Percentiles rank a stretch among this genome's conserved stretches.
Evolutionary conservation across 2,888 invertebrate genomes (phyloP).

Genomic region (Pasiphila rectangulata): DNA sequence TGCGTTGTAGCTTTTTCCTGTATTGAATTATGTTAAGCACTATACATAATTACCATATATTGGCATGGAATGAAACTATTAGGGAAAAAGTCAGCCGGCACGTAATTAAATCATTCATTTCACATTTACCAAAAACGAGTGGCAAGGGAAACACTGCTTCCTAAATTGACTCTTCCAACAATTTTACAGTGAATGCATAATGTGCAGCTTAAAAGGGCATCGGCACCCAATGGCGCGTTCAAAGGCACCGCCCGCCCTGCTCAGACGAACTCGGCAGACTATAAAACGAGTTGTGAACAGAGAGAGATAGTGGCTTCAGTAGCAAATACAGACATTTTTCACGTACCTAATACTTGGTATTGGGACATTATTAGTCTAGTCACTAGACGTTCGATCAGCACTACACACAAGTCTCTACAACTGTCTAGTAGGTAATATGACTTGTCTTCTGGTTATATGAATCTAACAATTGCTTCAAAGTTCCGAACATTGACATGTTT

Average conservation of each 20-base stretch:
- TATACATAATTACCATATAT: too few species aligned
- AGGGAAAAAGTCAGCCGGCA: neutral
- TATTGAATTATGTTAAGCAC: neutral
- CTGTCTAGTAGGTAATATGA: too few species aligned
- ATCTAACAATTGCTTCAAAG: too few species aligned
- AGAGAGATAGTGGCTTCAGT: neutral
- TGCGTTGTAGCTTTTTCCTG: neutral
- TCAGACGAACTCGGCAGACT: slow-evolving; percentile 35
- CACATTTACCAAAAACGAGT: neutral
- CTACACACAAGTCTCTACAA: neutral
- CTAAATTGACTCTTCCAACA: slow-evolving; percentile 23
- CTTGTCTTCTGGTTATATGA: too few species aligned
- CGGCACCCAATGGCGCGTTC: slow-evolving; percentile 41
- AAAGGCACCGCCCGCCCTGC: slow-evolving; percentile 44
- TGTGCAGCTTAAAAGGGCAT: slow-evolving; percentile 39
- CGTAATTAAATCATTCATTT: too few species aligned
- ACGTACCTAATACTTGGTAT: neutral
- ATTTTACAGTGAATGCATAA: slow-evolving; percentile 28
- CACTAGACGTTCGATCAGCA: neutral
- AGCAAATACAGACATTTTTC: too few species aligned
- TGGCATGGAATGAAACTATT: too few species aligned
- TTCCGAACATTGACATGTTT: slow-evolving; percentile 8
- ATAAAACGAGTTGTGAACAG: neutral
- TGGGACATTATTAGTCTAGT: neutral
- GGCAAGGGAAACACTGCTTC: neutral